Base-by-base conservation (phyloP, 2,888 invertebrate genomes). In the Halictus ligatus region DNA sequence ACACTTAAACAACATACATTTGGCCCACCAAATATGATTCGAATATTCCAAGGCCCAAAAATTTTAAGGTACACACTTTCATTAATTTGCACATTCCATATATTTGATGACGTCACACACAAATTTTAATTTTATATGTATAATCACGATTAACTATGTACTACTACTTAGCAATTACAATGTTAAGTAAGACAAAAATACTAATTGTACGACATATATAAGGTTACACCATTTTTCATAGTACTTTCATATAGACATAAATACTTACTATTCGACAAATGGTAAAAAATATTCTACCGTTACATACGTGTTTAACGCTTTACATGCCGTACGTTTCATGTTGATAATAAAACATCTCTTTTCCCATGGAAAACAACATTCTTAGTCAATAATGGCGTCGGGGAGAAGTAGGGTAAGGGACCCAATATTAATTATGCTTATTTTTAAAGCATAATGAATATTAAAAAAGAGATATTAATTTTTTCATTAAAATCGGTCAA, bases 1-100 rank as follows among this genome's bases (percentile, higher is more conserved):
- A 73, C 13, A 75, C 6, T 78, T 80, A 79, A 81, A 71, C 18
- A 48, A 54, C 58, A 67, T 75, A 29, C 43, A 82, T 82, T 86
- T 82, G 86, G 79, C 79, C 78, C 74, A 8, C 78, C 77, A 73
- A 79, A 80, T 81, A 76, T 79, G 67, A 71, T 77, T 77, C n/a
- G 71, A 75, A 60, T 71, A 50, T 25, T 43, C 25, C 18, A 54
- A 40, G 12, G 15, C 7, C 25, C 3, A 25, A 6, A 15, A 74
- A 78, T 54, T 5, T 12, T 1, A 12, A 12, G n/a, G 12, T 69
- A 40, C 18, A 48, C 58, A 21, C 21, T 21, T 25, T n/a, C 35
- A 40, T 50, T 35, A 29, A 46, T 21, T 64, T 67, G 15, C 58
- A 29, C 40, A 69, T 76, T 76, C 40, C 12, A 54, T 75, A 74